phyloP scores from a whole-genome alignment of 2,888 invertebrate species.

The Xylophagus ater region DNA sequence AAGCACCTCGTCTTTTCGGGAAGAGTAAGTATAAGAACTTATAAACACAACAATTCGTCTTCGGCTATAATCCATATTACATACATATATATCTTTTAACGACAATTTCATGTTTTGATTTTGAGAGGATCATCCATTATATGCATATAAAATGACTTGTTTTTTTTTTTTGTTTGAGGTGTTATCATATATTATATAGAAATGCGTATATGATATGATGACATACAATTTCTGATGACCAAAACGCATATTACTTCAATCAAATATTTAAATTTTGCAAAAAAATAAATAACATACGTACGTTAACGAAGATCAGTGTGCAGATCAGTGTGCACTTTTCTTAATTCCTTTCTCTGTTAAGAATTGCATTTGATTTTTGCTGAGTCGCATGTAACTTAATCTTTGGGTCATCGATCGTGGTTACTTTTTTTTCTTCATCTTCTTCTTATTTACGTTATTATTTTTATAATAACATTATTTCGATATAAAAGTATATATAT shows the following conservation, averaged over 20 bases:
- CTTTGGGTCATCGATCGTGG: background rate
- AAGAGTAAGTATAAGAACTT: too few relatives aligned
- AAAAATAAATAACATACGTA: too few relatives aligned
- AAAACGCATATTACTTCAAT: background rate
- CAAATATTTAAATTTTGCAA: background rate
- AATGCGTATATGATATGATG: too few relatives aligned
- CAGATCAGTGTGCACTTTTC: too few relatives aligned
- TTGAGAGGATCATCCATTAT: slow-evolving; percentile 16
- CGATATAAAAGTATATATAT: slow-evolving; percentile 1
- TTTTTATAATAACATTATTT: background rate
- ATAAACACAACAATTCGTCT: too few relatives aligned
- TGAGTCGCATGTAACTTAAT: background rate
- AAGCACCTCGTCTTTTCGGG: slow-evolving; percentile 9
- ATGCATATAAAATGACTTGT: background rate
- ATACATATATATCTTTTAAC: slow-evolving; percentile 14
- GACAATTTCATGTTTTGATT: slow-evolving; percentile 16
- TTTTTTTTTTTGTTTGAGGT: too few relatives aligned
- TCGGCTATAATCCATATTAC: too few relatives aligned
- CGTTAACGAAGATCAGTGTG: too few relatives aligned
- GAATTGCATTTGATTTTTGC: background rate
- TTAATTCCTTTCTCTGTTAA: too few relatives aligned
- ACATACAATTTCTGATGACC: too few relatives aligned
- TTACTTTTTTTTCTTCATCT: background rate
- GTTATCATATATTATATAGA: too few relatives aligned
- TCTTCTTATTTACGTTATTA: background rate